Evolutionary conservation across 2,797 vertebrate genomes (phyloP).

Genomic region (Euphonia xanthogaster): DNA sequence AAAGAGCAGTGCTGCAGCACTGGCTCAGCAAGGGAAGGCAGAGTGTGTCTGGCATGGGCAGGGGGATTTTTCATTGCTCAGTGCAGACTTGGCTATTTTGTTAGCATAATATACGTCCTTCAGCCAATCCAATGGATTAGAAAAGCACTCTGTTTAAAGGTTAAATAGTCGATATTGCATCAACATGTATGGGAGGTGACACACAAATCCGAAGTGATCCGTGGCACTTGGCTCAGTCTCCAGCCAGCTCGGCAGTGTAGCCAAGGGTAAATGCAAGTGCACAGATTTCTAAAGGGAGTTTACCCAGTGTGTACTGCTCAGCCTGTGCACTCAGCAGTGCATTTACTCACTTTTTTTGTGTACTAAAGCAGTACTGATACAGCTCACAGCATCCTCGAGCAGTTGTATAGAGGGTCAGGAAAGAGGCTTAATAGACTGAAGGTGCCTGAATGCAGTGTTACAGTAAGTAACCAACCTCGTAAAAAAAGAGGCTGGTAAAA

Average conservation of each 20-base stretch:
- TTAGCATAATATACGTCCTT: not conserved
- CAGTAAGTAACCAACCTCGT: conserved; percentile 14
- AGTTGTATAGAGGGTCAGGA: conserved; percentile 20
- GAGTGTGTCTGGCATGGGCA: not conserved
- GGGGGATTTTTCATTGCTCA: not conserved
- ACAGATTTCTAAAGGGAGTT: conserved; percentile 24
- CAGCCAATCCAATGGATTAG: not conserved
- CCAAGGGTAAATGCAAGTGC: not conserved
- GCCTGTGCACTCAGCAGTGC: conserved; percentile 17
- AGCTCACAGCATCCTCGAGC: conserved; percentile 53
- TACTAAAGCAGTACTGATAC: not conserved
- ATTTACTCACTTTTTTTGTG: conserved; percentile 55
- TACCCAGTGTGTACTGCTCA: conserved; percentile 26
- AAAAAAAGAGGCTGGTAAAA: conserved; percentile 55
- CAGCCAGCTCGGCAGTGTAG: not conserved
- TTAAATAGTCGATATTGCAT: not conserved
- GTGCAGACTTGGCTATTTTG: not conserved
- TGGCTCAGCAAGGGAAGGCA: not conserved
- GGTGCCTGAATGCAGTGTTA: conserved; percentile 42
- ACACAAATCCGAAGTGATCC: not conserved
- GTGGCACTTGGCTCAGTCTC: not conserved
- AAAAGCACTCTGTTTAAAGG: not conserved
- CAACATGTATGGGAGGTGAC: not conserved
- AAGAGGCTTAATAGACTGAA: conserved; percentile 48
- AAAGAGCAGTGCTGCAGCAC: not conserved